Base-by-base conservation (phyloP, 2,888 invertebrate genomes). In the Eulithis testata region DNA sequence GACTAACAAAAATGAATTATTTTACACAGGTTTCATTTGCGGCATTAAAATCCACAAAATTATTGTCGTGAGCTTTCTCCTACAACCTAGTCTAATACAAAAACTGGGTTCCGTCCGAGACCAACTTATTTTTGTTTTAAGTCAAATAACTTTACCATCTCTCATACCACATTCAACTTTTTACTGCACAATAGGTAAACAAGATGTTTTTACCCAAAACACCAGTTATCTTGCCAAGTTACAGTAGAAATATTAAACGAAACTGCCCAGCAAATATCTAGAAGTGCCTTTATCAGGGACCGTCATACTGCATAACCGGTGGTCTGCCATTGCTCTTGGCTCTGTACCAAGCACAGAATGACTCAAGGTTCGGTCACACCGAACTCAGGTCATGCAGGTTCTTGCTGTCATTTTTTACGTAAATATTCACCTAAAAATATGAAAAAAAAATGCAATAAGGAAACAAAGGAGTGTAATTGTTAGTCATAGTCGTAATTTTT, bases 271-370 rank as follows among this genome's bases (percentile, higher is more conserved):
- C 60, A 44, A 65, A 70, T 65, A 68, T 65, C 63, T 70, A 71
- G 70, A 73, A 72, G 72, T 71, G 69, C 63, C 63, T 78, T 77
- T 79, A 79, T 79, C 79, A 73, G 68, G 27, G 72, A 63, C 61
- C 77, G 83, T 81, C 86, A 84, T 78, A 74, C 70, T 69, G 73
- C 71, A 78, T 75, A 79, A 75, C 75, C 60, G 56, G 63, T 66
- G 76, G 62, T 66, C 40, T 37, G 59, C 74, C 77, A 72, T 72
- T 73, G 73, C 77, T 84, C 82, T 89, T 88, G 90, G 89, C 85
- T 74, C 71, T 51, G 74, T 66, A 84, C 89, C 90, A 90, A 90
- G 71, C 65, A 63, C 36, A 64, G 53, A 54, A 59, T 12, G 51
- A 59, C 51, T 59, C 21, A 51, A 43, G 9, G 27, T 14, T 0